phyloP scores from a whole-genome alignment of 2,888 invertebrate genomes.

The Seira ritae region DNA sequence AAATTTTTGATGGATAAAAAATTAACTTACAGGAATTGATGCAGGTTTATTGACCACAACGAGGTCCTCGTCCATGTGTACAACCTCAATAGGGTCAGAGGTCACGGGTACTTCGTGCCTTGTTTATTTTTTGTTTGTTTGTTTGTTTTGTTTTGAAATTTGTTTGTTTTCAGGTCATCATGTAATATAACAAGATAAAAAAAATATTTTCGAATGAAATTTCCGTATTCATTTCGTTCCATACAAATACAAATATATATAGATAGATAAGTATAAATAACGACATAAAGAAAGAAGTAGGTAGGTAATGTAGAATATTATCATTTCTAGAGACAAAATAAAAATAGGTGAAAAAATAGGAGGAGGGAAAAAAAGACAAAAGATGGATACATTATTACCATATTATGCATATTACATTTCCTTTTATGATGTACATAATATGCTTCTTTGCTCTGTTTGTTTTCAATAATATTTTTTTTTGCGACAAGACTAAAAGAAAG shows the following conservation, averaged over 20 bases:
- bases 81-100: slow-evolving; percentile 96
- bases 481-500: too few species aligned
- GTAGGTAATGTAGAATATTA: not conserved
- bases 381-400: too few species aligned
- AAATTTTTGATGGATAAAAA: slow-evolving; percentile 28
- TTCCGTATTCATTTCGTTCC: not conserved
- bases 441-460: too few species aligned
- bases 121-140: slow-evolving; percentile 77
- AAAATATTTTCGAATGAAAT: not conserved
- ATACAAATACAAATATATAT: not conserved
- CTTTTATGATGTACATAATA: too few species aligned
- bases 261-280: not conserved
- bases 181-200: slow-evolving; percentile 18
- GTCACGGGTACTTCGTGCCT: slow-evolving; percentile 99
- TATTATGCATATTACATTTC: too few species aligned
- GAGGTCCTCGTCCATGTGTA: slow-evolving; percentile 98
- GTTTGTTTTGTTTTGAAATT: slow-evolving; percentile 20
- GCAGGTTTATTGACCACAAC: slow-evolving; percentile 99
- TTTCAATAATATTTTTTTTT: too few species aligned
- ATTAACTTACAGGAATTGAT: slow-evolving; percentile 97
- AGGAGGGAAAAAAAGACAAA: too few species aligned
- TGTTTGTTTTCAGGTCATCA: slow-evolving; percentile 30
- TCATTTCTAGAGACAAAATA: not conserved
- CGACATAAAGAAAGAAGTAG: not conserved
- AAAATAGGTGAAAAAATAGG: not conserved